Evolutionary conservation across 2,888 invertebrate species (phyloP), one percentile per base, ranked within the genome.

Genomic region (Drepanosiphum platanoidis): DNA sequence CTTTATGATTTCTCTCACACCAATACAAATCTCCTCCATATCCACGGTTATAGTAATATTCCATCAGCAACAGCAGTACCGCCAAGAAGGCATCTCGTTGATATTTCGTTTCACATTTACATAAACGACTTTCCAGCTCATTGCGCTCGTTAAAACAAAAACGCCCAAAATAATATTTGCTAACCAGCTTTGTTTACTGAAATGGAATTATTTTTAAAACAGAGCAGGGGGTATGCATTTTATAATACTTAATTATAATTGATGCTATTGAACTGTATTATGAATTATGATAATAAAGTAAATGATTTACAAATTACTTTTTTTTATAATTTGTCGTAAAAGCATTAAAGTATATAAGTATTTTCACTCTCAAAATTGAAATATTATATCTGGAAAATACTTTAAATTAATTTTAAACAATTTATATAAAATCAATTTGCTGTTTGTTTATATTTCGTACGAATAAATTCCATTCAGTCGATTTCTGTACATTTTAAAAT

Each of bases 1-100:
- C 77, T 84, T 84, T 84, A 84, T 84, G 84, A 77, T 77, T 84
- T 84, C 39, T 70, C 77, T 81, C 81, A 39, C 81, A 71, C 81
- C 71, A 32, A 84, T 75, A 68, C 75, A 75, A 77, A 70, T 68
- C 75, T 75, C 30, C 84, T 58, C 34, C 75, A 27, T 64, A 22
- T 27, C 27, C 61, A 32, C 27, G 30, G 27, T 34, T 64, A 64
- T 68, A 66, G 72, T 52, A 70, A 80, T 80, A 80, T 52, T 81
- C 64, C 74, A 75, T 42, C 27, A 75, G 61, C 13, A 58, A 42
- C n/a, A 71, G 22, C 22, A 15, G 64, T 8, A 11, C 30, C 8
- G 81, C 36, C 15, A 32, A 32, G 30, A n/a, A 36, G 32, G 42
- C 42, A 74, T 75, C 74, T 68, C 58, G 68, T 68, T 77, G 77